Evolutionary conservation across 2,888 invertebrate genomes (phyloP), one percentile per base, ranked within the genome.

Genomic region (Agelastica alni): DNA sequence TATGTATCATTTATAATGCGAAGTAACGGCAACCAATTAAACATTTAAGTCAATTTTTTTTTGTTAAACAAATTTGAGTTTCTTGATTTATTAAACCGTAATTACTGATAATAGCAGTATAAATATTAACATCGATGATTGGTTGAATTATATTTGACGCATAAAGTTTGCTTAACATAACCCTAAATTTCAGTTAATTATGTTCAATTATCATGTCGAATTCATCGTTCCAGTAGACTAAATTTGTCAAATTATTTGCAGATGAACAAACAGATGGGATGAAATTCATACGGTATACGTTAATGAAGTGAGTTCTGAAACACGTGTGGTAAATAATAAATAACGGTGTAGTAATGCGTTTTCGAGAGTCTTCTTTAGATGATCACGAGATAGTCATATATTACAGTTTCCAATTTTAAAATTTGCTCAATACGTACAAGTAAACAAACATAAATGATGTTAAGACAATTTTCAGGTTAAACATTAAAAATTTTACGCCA

Each of bases 221-320:
- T 48, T 48, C 30, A 42, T 30, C 36, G 16, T 43, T 49, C 41
- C 49, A 22, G 31, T 13, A 49, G 42, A 49, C 41, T 26, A 42
- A 14, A 32, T 26, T 41, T 49, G 49, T 41, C 49, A 49, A 49
- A 42, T 49, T 41, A 32, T 41, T 32, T 30, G 49, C 49, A 49
- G 41, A 42, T 32, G 49, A 49, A 32, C 41, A 41, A 49, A 41
- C 49, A 49, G 22, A 32, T 9, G 32, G 31, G 32, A 32, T 42
- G 17, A 32, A 32, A 20, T n/a, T 44, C 14, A 28, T 45, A 9
- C 13, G 22, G 14, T 45, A 30, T 18, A 28, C 2, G 18, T 43
- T 20, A 16, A 30, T 30, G 28, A 30, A 43, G 28, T 14, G 22
- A 45, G 20, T 43, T 43, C 43, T 9, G 16, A 14, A 43, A 10